phyloP scores from a whole-genome alignment of 1,140 invertebrate species.

The Zaprionus gabonicus region DNA sequence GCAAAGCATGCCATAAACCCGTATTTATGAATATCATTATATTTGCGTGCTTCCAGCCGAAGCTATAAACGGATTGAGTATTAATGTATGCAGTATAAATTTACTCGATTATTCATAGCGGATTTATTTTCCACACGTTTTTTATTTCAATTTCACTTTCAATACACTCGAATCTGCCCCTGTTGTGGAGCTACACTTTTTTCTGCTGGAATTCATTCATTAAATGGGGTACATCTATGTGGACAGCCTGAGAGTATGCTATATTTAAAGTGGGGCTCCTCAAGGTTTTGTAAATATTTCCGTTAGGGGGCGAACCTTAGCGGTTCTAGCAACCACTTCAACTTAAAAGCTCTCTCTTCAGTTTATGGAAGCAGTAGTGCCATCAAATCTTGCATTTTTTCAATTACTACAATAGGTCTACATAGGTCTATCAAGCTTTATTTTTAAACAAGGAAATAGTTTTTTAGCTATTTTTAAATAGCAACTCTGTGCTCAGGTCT shows the following conservation, averaged over 20 bases:
- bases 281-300: background rate
- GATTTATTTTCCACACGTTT: background rate
- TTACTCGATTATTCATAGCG: background rate
- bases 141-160: background rate
- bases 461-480: too few species aligned
- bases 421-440: too few species aligned
- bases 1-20: background rate
- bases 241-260: conserved; percentile 6
- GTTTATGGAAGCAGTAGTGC: too few species aligned
- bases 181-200: background rate
- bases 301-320: conserved; percentile 2
- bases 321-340: too few species aligned
- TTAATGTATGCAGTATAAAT: background rate
- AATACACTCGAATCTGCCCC: conserved; percentile 1
- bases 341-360: too few species aligned
- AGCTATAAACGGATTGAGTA: background rate
- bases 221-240: background rate
- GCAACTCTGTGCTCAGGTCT: too few species aligned
- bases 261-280: background rate
- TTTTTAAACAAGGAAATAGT: too few species aligned
- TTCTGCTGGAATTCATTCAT: background rate
- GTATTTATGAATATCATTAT: conserved; percentile 5
- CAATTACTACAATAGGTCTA: too few species aligned
- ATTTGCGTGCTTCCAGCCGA: background rate
- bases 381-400: too few species aligned